phyloP scores from a whole-genome alignment of 1,140 invertebrate genomes.

The Meloidogyne chitwoodi region DNA sequence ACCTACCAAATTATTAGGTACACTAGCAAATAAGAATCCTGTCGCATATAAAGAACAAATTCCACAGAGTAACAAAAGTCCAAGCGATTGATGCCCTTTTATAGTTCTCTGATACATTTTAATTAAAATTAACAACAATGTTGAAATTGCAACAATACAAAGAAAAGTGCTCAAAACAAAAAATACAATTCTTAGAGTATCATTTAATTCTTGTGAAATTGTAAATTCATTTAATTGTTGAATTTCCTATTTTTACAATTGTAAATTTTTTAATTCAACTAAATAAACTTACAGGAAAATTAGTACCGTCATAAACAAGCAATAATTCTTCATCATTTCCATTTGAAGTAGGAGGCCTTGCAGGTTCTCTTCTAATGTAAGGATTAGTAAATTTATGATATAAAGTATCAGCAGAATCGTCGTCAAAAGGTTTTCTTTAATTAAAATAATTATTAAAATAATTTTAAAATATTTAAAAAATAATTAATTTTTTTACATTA shows the following conservation, averaged over 20 bases:
- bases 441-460: background rate
- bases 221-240: slow-evolving; percentile 33
- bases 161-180: slow-evolving; percentile 41
- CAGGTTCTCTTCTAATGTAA: slow-evolving; percentile 9
- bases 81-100: slow-evolving; percentile 63
- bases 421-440: background rate
- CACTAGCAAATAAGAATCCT: slow-evolving; percentile 61
- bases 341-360: background rate
- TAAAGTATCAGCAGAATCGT: background rate
- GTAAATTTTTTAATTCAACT: background rate
- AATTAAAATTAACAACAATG: slow-evolving; percentile 62
- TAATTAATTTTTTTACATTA: background rate
- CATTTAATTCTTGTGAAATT: slow-evolving; percentile 16
- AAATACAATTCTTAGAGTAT: slow-evolving; percentile 40
- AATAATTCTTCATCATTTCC: background rate
- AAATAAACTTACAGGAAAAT: background rate
- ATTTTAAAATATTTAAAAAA: too few species aligned
- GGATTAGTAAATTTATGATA: background rate
- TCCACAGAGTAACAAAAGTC: slow-evolving; percentile 62
- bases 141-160: slow-evolving; percentile 60
- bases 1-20: slow-evolving; percentile 58
- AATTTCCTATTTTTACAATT: slow-evolving; percentile 20
- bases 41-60: slow-evolving; percentile 62
- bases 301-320: background rate
- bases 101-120: slow-evolving; percentile 63